These are phyloP conservation scores for Chloroclysta siterata DNA, from an alignment of 2,888 invertebrate species.

Conservation along the genomic window DNA sequence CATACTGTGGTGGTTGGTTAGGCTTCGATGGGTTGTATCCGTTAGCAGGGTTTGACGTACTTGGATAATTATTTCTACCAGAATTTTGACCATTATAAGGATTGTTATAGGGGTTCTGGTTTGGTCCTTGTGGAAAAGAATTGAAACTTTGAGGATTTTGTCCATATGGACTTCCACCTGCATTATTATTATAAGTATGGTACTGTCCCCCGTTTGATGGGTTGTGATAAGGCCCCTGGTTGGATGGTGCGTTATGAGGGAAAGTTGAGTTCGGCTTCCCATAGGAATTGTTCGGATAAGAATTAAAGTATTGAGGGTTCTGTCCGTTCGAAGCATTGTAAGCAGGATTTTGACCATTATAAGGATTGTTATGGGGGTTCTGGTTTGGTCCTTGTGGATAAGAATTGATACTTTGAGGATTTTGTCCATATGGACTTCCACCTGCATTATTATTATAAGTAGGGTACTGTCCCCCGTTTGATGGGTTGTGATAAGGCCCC, in stretches of 20 bases:
- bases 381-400: constrained; percentile 12
- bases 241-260: constrained; percentile 24
- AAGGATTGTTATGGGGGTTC: not conserved
- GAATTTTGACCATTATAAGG: not conserved
- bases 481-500: constrained; percentile 15
- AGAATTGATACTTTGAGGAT: constrained; percentile 23
- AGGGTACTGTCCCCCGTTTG: constrained; percentile 16
- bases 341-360: not conserved
- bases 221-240: constrained; percentile 17
- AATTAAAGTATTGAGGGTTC: constrained; percentile 30
- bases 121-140: constrained; percentile 12
- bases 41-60: constrained; percentile 34
- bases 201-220: constrained; percentile 17
- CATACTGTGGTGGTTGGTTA: constrained; percentile 38
- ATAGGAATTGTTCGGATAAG: constrained; percentile 35
- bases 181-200: constrained; percentile 13
- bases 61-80: constrained; percentile 3
- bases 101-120: constrained; percentile 2
- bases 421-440: constrained; percentile 23
- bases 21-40: constrained; percentile 44
- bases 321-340: too few species aligned
- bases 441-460: constrained; percentile 10
- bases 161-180: constrained; percentile 18
- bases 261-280: constrained; percentile 31
- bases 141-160: constrained; percentile 26